These are phyloP conservation scores for Erpornis zantholeuca DNA, from an alignment of 2,113 vertebrate genomes.

Conservation along the genomic window DNA sequence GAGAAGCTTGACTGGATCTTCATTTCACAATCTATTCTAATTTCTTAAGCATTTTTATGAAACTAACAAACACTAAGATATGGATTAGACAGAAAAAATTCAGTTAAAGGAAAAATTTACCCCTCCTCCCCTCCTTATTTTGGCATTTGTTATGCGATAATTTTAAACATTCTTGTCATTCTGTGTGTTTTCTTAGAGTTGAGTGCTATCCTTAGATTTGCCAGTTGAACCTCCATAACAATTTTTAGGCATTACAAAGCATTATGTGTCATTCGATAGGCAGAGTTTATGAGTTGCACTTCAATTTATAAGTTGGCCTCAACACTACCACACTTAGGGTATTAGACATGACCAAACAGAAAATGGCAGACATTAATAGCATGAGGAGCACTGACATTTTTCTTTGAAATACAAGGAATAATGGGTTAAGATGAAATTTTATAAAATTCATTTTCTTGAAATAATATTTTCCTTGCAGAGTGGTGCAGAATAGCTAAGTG, in stretches of 20 bases:
- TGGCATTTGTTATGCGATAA: background rate
- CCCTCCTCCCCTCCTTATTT: background rate
- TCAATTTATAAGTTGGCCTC: background rate
- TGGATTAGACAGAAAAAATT: background rate
- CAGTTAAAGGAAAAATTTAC: background rate
- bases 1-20: conserved; percentile 28
- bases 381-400: background rate
- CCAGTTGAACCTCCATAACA: background rate
- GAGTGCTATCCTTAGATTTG: conserved; percentile 5
- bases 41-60: conserved; percentile 27
- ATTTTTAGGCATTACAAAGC: background rate
- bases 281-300: background rate
- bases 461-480: conserved; percentile 8
- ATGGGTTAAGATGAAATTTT: background rate
- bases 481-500: background rate
- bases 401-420: background rate
- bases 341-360: background rate
- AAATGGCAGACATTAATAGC: background rate
- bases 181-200: background rate
- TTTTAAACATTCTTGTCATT: background rate
- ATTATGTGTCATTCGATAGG: background rate
- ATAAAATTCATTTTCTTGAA: conserved; percentile 20
- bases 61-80: background rate
- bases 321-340: background rate
- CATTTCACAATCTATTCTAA: conserved; percentile 35